phyloP scores from a whole-genome alignment of 2,888 invertebrate genomes.

The Scelioninae gen. 1 region DNA sequence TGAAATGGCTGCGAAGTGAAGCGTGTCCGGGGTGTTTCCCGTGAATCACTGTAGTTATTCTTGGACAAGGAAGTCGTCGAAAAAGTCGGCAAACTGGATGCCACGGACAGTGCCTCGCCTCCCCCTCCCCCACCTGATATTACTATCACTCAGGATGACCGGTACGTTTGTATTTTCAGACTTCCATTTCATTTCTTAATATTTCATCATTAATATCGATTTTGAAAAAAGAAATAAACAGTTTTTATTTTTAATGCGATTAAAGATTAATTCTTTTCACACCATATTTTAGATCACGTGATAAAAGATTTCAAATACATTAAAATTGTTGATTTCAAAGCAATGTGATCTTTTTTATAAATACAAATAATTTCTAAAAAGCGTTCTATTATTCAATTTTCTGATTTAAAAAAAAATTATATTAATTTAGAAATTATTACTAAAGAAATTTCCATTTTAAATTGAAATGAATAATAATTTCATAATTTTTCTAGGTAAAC shows the following conservation, averaged over 20 bases:
- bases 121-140: constrained; percentile 83
- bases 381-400: no score
- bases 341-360: no score
- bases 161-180: constrained; percentile 72
- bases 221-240: background rate
- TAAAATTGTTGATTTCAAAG: no score
- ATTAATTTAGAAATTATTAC: no score
- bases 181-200: background rate
- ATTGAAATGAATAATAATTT: no score
- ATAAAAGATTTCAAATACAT: no score
- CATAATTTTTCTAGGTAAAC: no score
- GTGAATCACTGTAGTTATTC: constrained; percentile 60
- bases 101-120: constrained; percentile 83
- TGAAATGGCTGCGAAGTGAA: constrained; percentile 66
- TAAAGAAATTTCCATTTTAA: no score
- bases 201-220: background rate
- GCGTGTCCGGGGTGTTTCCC: constrained; percentile 65
- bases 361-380: no score
- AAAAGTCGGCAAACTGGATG: constrained; percentile 84
- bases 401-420: no score
- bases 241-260: background rate
- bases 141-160: constrained; percentile 84
- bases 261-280: no score
- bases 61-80: constrained; percentile 68
- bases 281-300: no score